Evolutionary conservation across 2,888 invertebrate genomes (phyloP).

Genomic region (Lycophotia porphyrea): DNA sequence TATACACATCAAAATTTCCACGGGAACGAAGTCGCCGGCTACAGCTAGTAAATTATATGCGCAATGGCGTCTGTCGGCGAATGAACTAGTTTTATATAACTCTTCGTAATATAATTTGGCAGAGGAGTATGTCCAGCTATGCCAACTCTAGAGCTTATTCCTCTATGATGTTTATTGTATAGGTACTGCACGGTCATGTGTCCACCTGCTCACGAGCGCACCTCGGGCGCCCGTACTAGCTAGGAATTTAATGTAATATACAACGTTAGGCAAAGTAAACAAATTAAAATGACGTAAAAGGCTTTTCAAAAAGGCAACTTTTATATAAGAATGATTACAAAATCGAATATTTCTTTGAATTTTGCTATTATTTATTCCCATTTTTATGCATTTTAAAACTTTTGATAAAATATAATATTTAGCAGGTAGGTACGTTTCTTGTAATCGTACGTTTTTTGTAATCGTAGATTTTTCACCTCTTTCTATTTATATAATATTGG

Average conservation of each 20-base stretch:
- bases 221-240: neutral
- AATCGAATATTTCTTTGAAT: slow-evolving; percentile 27
- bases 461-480: slow-evolving; percentile 13
- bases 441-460: slow-evolving; percentile 19
- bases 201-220: neutral
- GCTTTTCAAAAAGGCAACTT: slow-evolving; percentile 59
- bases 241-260: slow-evolving; percentile 3
- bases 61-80: neutral
- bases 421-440: neutral
- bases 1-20: too few relatives aligned
- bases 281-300: slow-evolving; percentile 32
- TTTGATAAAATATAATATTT: slow-evolving; percentile 24
- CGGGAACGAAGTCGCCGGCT: too few relatives aligned
- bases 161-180: neutral
- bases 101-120: neutral
- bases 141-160: slow-evolving; percentile 4
- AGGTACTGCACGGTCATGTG: slow-evolving; percentile 7
- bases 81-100: neutral
- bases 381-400: slow-evolving; percentile 40
- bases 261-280: slow-evolving; percentile 16
- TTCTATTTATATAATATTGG: slow-evolving; percentile 18
- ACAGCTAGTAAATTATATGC: too few relatives aligned
- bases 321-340: slow-evolving; percentile 32
- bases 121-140: neutral
- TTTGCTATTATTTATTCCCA: slow-evolving; percentile 20